phyloP scores from a whole-genome alignment of 2,888 invertebrate species.

The Stictocephala bisonia region DNA sequence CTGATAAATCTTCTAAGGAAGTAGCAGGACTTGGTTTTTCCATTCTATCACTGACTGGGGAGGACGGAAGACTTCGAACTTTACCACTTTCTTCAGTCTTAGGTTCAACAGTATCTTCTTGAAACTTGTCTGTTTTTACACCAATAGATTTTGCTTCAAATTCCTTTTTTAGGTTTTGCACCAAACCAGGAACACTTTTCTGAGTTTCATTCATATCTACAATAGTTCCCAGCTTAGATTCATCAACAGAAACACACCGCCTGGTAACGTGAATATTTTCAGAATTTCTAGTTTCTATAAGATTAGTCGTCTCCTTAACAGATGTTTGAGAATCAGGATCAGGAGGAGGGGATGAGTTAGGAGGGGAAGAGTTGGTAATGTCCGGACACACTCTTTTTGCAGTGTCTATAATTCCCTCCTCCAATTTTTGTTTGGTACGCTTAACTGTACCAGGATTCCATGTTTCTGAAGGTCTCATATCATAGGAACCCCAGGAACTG shows the following conservation, averaged over 20 bases:
- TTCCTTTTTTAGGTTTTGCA: conserved; percentile 87
- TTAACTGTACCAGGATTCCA: conserved; percentile 78
- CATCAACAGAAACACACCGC: conserved; percentile 45
- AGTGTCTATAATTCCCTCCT: conserved; percentile 67
- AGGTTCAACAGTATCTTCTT: conserved; percentile 44
- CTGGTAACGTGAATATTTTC: conserved; percentile 44
- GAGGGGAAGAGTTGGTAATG: conserved; percentile 40
- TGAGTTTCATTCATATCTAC: conserved; percentile 41
- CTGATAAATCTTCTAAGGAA: conserved; percentile 74
- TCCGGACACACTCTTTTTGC: conserved; percentile 57
- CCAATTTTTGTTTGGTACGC: conserved; percentile 76
- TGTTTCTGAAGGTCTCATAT: conserved; percentile 68
- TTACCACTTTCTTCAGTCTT: conserved; percentile 61
- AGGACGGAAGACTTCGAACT: conserved; percentile 71
- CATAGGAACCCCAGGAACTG: conserved; percentile 79
- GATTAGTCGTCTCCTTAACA: conserved; percentile 21
- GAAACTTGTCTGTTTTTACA: conserved; percentile 44
- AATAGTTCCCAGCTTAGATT: conserved; percentile 36
- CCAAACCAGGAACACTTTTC: conserved; percentile 73
- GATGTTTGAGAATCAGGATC: neutral
- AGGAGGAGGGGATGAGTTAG: neutral
- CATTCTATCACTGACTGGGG: conserved; percentile 72
- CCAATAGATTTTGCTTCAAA: conserved; percentile 80
- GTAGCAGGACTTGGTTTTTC: conserved; percentile 64
- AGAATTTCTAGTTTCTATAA: conserved; percentile 29